Evolutionary conservation across 2,888 invertebrate species (phyloP).

Genomic region (Eudasyphora cyanicolor): DNA sequence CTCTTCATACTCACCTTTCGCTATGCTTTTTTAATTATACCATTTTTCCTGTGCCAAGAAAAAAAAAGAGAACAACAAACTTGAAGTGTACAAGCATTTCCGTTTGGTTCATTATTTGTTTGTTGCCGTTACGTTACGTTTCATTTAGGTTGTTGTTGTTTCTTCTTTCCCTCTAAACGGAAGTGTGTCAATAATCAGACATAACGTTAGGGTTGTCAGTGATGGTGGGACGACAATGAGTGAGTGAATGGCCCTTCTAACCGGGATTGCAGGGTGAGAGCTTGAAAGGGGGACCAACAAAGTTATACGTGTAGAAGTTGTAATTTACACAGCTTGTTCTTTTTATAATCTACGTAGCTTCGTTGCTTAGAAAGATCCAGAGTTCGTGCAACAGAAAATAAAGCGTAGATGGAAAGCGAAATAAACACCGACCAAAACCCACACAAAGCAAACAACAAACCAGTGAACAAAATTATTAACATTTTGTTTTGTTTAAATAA

Average conservation of each 20-base stretch:
- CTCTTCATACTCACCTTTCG: no score
- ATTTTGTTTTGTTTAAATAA: neutral
- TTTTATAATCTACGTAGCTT: neutral
- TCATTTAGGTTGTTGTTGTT: neutral
- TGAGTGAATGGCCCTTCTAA: neutral
- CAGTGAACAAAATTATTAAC: neutral
- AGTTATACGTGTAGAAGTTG: no score
- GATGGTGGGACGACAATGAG: neutral
- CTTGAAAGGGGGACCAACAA: neutral
- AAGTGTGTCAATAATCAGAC: conserved; percentile 18
- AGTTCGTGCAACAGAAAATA: no score
- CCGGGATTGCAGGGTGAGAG: no score
- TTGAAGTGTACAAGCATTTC: conserved; percentile 4
- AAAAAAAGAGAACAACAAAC: neutral
- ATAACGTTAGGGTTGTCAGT: neutral
- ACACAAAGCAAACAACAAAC: neutral
- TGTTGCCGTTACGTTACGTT: neutral
- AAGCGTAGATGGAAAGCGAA: no score
- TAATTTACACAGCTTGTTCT: neutral
- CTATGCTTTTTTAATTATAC: neutral
- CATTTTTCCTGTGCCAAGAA: neutral
- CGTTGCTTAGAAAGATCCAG: neutral
- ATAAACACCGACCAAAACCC: neutral
- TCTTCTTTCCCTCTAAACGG: neutral
- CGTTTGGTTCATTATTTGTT: conserved; percentile 5